Conservation (phyloP, 2,113 vertebrate species). For the Tetrao urogallus region DNA sequence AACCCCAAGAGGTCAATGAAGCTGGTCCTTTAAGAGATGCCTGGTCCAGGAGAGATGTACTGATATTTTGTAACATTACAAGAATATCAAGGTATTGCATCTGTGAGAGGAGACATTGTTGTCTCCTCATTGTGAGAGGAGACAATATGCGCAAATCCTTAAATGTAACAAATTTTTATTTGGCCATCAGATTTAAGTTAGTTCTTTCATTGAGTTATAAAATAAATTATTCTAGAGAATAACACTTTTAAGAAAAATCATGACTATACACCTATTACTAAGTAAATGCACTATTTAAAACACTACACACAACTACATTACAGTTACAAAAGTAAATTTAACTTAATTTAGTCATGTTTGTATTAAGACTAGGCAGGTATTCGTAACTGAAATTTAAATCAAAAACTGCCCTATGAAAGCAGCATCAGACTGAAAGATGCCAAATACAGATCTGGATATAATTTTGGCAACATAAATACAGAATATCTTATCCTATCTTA, state of each 20-base stretch:
- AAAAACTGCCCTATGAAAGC: background rate
- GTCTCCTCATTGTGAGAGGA: no score
- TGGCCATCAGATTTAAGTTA: background rate
- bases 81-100: background rate
- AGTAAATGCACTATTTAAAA: background rate
- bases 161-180: background rate
- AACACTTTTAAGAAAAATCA: background rate
- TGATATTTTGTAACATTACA: background rate
- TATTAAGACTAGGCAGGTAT: background rate
- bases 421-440: background rate
- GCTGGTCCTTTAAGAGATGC: background rate
- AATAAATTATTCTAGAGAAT: background rate
- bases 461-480: background rate
- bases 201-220: background rate
- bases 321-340: background rate
- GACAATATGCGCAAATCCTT: background rate
- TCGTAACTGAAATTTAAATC: background rate
- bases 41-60: background rate
- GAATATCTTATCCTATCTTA: fast-evolving
- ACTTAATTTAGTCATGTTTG: background rate
- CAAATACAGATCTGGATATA: background rate
- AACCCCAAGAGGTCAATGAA: background rate
- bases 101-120: background rate
- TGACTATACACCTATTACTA: background rate
- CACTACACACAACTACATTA: background rate